A percentile compares a stretch with the other conserved stretches of the same genome.
Evolutionary conservation across 2,888 invertebrate species (phyloP).

Genomic region (Aquatica leii): DNA sequence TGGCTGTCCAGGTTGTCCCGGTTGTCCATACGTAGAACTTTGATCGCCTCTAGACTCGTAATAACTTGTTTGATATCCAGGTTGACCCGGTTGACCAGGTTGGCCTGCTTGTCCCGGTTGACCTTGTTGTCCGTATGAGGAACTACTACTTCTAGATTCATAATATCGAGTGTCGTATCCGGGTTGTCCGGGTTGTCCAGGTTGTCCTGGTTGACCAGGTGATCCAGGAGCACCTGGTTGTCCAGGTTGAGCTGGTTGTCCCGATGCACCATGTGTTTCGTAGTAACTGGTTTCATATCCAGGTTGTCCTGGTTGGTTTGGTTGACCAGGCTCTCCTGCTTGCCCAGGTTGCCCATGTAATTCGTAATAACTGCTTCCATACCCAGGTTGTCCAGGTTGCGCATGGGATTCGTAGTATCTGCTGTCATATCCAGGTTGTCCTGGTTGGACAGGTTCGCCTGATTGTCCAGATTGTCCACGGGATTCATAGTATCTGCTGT

Average conservation of each 20-base stretch:
- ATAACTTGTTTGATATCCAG: background rate
- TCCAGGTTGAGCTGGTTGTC: background rate
- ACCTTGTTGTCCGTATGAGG: background rate
- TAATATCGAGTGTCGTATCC: background rate
- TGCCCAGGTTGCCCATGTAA: background rate
- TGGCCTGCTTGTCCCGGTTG: too few relatives aligned
- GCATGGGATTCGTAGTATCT: constrained; percentile 48
- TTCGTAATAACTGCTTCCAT: background rate
- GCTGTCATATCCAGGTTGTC: too few relatives aligned
- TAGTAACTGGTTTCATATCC: background rate
- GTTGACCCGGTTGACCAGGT: background rate
- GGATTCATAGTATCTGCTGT: background rate
- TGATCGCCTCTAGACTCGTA: background rate
- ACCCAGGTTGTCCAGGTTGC: constrained; percentile 36
- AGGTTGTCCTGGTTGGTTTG: background rate
- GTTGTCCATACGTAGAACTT: background rate
- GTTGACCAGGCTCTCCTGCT: too few relatives aligned
- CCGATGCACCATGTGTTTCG: background rate
- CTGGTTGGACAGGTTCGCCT: too few relatives aligned
- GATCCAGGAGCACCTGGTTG: constrained; percentile 1
- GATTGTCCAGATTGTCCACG: too few relatives aligned
- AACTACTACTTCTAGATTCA: constrained; percentile 4
- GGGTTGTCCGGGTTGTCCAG: background rate
- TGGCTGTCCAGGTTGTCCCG: background rate
- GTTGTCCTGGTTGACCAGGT: background rate